Evolutionary conservation across 2,113 vertebrate species (phyloP).

Genomic region (Archocentrus centrarchus): DNA sequence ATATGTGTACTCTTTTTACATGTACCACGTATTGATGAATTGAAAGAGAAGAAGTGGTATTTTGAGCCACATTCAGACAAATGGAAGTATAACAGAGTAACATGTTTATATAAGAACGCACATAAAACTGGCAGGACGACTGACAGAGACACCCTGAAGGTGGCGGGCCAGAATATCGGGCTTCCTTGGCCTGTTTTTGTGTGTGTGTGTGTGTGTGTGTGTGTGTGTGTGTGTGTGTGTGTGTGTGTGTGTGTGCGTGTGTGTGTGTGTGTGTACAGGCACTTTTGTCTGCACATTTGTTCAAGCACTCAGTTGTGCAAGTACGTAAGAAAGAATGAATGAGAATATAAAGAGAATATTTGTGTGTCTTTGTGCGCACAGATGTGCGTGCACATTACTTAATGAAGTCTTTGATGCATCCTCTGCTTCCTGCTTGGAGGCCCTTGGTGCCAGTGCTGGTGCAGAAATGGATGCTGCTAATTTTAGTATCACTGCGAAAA

Average conservation of each 20-base stretch:
- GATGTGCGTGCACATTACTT: constrained; percentile 54
- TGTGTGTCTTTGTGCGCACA: constrained; percentile 2
- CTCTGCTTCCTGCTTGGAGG: constrained; percentile 65
- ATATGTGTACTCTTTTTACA: neutral
- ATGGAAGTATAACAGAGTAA: constrained; percentile 57
- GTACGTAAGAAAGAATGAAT: constrained; percentile 40
- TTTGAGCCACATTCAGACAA: constrained; percentile 29
- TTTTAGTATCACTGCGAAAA: constrained; percentile 70
- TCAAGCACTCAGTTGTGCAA: neutral
- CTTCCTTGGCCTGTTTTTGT: constrained; percentile 32
- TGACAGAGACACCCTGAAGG: constrained; percentile 62
- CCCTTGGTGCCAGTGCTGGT: constrained; percentile 55
- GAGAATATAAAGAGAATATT: constrained; percentile 27
- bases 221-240: too few species aligned
- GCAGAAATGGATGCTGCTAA: constrained; percentile 72
- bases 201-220: constrained; percentile 19
- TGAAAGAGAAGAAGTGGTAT: neutral
- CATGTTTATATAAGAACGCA: constrained; percentile 65
- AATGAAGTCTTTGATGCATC: constrained; percentile 78
- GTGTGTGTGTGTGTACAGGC: constrained; percentile 15
- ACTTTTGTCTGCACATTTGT: constrained; percentile 18
- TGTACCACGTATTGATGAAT: neutral
- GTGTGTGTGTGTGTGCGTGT: neutral
- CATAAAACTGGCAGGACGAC: constrained; percentile 20
- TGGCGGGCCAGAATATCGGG: constrained; percentile 43